Evolutionary conservation across 2,113 vertebrate species (phyloP).

Genomic region (Chlamydotis undulata): DNA sequence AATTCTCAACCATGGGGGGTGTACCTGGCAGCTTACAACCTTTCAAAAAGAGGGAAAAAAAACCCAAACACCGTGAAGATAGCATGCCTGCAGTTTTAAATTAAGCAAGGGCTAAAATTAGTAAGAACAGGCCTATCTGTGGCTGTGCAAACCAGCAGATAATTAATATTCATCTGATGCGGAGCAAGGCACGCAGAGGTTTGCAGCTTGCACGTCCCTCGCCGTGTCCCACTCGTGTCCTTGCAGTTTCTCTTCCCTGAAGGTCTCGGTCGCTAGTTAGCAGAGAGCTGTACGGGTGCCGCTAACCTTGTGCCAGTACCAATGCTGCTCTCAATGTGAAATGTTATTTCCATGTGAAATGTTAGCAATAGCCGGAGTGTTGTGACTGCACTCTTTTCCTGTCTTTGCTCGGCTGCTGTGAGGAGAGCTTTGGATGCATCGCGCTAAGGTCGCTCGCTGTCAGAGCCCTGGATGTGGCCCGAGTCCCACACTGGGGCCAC

Average conservation of each 20-base stretch:
- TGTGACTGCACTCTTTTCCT: not conserved
- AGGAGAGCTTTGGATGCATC: not conserved
- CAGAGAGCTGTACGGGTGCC: not conserved
- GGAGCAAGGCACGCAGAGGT: not conserved
- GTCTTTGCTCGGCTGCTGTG: not conserved
- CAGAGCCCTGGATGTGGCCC: not conserved
- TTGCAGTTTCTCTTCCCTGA: not conserved
- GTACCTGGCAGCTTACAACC: not conserved
- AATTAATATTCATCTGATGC: slow-evolving; percentile 12
- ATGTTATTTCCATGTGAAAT: not conserved
- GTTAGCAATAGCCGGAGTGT: not conserved
- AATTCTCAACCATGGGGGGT: not conserved
- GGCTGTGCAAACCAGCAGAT: not conserved
- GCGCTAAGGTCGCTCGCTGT: not conserved
- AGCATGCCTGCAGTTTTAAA: slow-evolving; percentile 28
- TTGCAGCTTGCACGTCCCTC: not conserved
- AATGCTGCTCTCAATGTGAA: not conserved
- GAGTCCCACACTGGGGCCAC: not conserved
- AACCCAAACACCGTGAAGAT: not conserved
- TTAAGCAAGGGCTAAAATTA: slow-evolving; percentile 30
- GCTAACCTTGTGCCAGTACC: not conserved
- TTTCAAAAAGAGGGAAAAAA: not conserved
- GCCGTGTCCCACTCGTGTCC: slow-evolving; percentile 8
- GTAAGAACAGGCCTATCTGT: not conserved
- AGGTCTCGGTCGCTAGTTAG: not conserved